Evolutionary conservation across 2,888 invertebrate genomes (phyloP).

Genomic region (Torymus texanus): DNA sequence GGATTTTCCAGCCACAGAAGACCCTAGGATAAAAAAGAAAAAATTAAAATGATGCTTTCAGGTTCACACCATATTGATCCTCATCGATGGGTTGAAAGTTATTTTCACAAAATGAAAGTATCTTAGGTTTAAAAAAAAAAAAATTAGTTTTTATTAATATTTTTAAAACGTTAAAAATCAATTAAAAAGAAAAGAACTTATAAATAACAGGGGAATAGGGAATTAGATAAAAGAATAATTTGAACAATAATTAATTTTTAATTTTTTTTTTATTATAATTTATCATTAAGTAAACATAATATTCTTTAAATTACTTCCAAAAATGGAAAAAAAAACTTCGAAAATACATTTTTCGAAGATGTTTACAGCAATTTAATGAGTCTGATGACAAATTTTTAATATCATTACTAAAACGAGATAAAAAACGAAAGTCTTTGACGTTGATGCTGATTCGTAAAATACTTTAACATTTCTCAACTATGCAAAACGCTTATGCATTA

Average conservation of each 20-base stretch:
- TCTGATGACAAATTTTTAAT: no score
- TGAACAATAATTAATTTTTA: background rate
- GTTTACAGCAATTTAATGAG: background rate
- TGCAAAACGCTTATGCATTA: background rate
- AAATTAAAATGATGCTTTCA: slow-evolving; percentile 56
- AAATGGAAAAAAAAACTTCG: slow-evolving; percentile 32
- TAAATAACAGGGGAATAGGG: background rate
- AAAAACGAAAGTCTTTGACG: background rate
- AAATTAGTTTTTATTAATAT: background rate
- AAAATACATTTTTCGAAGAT: slow-evolving; percentile 28
- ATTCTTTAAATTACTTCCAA: slow-evolving; percentile 1
- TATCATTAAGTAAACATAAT: slow-evolving; percentile 13
- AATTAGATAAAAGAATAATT: background rate
- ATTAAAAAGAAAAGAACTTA: background rate
- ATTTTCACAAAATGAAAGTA: slow-evolving; percentile 5
- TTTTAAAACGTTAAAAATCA: background rate
- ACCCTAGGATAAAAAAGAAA: slow-evolving; percentile 15
- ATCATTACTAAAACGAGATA: background rate
- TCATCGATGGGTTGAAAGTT: slow-evolving; percentile 50
- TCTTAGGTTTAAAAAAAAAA: background rate
- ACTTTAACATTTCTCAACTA: background rate
- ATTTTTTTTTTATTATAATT: slow-evolving; percentile 42
- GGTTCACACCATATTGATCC: slow-evolving; percentile 48
- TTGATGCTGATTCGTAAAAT: slow-evolving; percentile 6
- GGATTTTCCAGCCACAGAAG: slow-evolving; percentile 20